Conservation (phyloP, 2,113 vertebrate species). For the Hippopotamus amphibius region DNA sequence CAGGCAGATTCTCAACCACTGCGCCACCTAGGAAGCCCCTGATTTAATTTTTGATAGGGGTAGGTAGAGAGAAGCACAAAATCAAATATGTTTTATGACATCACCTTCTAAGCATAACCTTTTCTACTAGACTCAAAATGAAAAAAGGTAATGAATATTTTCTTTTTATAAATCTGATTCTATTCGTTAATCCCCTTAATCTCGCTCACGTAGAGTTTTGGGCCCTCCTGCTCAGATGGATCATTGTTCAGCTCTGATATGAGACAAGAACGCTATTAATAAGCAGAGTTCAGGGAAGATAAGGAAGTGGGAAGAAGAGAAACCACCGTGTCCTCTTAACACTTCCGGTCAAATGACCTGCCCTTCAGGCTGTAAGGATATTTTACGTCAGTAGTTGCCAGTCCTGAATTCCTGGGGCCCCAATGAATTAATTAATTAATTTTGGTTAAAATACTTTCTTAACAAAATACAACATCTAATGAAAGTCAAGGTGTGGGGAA, state of each 20-base stretch:
- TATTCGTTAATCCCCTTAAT: background rate
- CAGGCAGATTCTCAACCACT: too few species aligned
- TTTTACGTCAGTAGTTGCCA: background rate
- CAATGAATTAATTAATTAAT: background rate
- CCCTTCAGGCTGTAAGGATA: background rate
- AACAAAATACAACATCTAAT: slow-evolving; percentile 9
- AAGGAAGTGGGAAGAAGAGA: background rate
- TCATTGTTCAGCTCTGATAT: background rate
- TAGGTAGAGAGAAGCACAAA: background rate
- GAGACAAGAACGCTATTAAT: background rate
- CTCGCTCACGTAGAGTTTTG: background rate
- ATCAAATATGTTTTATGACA: background rate
- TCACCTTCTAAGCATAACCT: background rate
- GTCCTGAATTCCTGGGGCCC: background rate
- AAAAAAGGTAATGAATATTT: background rate
- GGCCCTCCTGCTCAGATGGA: background rate
- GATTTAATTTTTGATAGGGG: slow-evolving; percentile 19
- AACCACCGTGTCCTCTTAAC: background rate
- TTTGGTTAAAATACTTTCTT: slow-evolving; percentile 44
- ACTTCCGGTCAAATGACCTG: background rate
- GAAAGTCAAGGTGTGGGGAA: slow-evolving; percentile 1
- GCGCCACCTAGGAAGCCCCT: background rate
- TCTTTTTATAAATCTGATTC: slow-evolving; percentile 9
- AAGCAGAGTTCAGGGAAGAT: background rate
- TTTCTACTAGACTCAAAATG: slow-evolving; percentile 24